phyloP scores from a whole-genome alignment of 2,888 invertebrate genomes.

The Philereme vetulata region DNA sequence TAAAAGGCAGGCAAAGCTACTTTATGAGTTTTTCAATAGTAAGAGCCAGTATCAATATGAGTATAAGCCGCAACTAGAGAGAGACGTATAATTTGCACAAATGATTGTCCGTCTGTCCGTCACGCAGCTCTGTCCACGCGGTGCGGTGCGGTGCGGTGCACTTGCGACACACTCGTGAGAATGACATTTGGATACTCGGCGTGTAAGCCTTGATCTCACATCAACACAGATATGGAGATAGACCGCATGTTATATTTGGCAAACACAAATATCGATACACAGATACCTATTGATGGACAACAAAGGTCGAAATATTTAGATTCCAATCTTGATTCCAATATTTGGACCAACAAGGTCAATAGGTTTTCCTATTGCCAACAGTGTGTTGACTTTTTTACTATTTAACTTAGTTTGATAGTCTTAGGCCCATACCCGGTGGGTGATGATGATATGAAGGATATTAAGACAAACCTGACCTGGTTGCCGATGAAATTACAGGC shows the following conservation, averaged over 20 bases:
- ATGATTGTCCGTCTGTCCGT: slow-evolving; percentile 54
- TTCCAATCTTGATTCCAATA: background rate
- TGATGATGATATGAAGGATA: too few relatives aligned
- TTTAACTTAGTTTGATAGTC: too few relatives aligned
- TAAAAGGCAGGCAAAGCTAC: too few relatives aligned
- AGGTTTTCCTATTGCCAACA: background rate
- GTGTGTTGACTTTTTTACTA: slow-evolving; percentile 4
- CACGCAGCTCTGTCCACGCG: slow-evolving; percentile 11
- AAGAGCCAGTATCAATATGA: slow-evolving; percentile 18
- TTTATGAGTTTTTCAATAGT: slow-evolving; percentile 8
- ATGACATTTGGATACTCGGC: slow-evolving; percentile 23
- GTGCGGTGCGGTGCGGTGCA: slow-evolving; percentile 2
- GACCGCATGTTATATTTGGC: slow-evolving; percentile 4
- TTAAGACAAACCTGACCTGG: too few relatives aligned
- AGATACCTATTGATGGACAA: slow-evolving; percentile 1
- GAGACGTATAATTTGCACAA: slow-evolving; percentile 63
- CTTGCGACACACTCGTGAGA: slow-evolving; percentile 29
- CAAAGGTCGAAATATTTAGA: slow-evolving; percentile 10
- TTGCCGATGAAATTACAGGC: too few relatives aligned
- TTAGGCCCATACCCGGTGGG: too few relatives aligned
- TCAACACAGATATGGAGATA: slow-evolving; percentile 17
- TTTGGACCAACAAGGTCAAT: background rate
- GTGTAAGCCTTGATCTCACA: slow-evolving; percentile 19
- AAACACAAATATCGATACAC: background rate
- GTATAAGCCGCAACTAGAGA: slow-evolving; percentile 24